These are phyloP conservation scores for Anas flavirostris DNA, from an alignment of 2,797 vertebrate species.

Conservation along the genomic window DNA sequence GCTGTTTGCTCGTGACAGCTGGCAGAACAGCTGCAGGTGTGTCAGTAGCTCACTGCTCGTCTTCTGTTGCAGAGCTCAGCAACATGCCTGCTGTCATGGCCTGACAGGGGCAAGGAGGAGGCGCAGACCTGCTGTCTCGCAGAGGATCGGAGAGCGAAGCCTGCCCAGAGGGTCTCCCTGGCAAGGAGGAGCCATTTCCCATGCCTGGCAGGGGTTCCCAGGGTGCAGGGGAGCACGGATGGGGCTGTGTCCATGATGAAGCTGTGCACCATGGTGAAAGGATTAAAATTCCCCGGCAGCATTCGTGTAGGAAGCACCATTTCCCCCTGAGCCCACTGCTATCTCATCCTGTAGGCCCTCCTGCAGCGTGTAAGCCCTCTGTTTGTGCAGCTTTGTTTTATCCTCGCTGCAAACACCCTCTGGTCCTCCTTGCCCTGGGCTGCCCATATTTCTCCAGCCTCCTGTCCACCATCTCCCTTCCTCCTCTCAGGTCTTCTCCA, in stretches of 20 bases:
- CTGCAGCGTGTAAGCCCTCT: neutral
- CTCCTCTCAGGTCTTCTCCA: neutral
- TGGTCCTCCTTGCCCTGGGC: neutral
- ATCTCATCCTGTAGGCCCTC: neutral
- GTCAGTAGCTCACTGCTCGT: neutral
- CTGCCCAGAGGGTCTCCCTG: neutral
- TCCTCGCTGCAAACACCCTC: neutral
- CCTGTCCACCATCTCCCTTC: neutral
- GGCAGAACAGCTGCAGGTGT: neutral
- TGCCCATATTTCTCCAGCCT: neutral
- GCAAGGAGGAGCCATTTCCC: neutral
- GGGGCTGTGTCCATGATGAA: neutral
- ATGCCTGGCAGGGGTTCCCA: neutral
- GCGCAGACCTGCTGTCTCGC: accelerated
- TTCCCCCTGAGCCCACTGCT: neutral
- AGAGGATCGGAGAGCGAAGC: neutral
- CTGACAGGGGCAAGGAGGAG: neutral
- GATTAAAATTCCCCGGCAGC: neutral
- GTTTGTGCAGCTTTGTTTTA: neutral
- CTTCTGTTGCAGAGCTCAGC: slow-evolving; percentile 46
- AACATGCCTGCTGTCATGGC: neutral
- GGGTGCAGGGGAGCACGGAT: neutral
- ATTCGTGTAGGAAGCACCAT: neutral
- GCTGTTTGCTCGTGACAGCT: neutral
- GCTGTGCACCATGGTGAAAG: neutral